A percentile compares a stretch with the other conserved stretches of the same genome.
phyloP scores from a whole-genome alignment of 2,888 invertebrate genomes.

The Euplexia lucipara region DNA sequence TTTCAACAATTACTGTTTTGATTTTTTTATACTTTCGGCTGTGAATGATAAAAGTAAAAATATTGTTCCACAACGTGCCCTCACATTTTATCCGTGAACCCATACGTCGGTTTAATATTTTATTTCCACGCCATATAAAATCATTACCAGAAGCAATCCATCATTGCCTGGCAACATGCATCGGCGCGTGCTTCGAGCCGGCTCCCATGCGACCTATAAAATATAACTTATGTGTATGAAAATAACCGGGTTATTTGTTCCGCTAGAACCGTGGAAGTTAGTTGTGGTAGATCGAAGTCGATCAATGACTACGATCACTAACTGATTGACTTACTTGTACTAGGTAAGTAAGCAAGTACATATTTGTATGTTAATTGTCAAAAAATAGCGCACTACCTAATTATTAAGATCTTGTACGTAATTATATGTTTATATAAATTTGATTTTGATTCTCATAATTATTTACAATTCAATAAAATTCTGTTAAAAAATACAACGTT shows the following conservation, averaged over 20 bases:
- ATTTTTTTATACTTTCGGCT: too few relatives aligned
- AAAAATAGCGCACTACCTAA: too few relatives aligned
- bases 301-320: too few relatives aligned
- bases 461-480: too few relatives aligned
- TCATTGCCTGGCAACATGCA: constrained; percentile 50
- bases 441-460: too few relatives aligned
- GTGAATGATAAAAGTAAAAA: background rate
- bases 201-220: constrained; percentile 48
- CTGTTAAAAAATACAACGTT: too few relatives aligned
- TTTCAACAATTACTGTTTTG: background rate
- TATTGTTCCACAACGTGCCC: background rate
- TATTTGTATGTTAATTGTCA: too few relatives aligned
- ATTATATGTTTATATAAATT: too few relatives aligned
- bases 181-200: constrained; percentile 44
- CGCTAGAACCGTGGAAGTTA: background rate
- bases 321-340: too few relatives aligned
- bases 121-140: constrained; percentile 60
- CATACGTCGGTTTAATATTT: constrained; percentile 44
- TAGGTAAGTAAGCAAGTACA: too few relatives aligned
- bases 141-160: constrained; percentile 57
- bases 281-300: too few relatives aligned
- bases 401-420: too few relatives aligned
- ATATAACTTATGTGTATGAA: constrained; percentile 44
- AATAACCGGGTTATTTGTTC: constrained; percentile 27
- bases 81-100: constrained; percentile 19